Evolutionary conservation across 2,797 vertebrate genomes (phyloP).

Genomic region (Philypnodon macrostomus): DNA sequence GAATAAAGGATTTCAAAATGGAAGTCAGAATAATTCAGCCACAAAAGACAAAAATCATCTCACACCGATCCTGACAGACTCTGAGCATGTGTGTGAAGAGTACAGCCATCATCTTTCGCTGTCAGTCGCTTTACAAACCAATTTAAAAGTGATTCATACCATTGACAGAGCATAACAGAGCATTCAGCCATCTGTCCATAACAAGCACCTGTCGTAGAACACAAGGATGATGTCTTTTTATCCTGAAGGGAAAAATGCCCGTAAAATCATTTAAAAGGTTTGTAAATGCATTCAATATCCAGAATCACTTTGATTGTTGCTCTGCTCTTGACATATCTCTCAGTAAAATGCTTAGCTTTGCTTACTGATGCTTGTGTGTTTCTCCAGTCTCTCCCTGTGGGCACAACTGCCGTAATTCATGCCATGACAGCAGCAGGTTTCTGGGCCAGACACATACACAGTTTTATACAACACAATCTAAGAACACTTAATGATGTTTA

Average conservation of each 20-base stretch:
- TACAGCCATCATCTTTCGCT: slow-evolving; percentile 1
- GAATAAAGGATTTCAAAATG: too few relatives aligned
- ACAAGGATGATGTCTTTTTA: neutral
- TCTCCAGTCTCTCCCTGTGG: too few relatives aligned
- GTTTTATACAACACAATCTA: too few relatives aligned
- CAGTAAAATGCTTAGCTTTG: too few relatives aligned
- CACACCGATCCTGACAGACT: slow-evolving; percentile 3
- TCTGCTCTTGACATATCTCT: too few relatives aligned
- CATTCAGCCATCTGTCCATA: slow-evolving; percentile 27
- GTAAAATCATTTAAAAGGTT: neutral
- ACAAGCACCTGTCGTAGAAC: slow-evolving; percentile 10
- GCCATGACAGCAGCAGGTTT: too few relatives aligned
- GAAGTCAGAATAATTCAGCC: neutral
- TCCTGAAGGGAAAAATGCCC: neutral
- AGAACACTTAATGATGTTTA: too few relatives aligned
- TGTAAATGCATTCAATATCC: neutral
- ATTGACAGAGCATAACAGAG: slow-evolving; percentile 3
- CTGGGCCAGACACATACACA: too few relatives aligned
- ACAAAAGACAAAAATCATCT: neutral
- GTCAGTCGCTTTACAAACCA: slow-evolving; percentile 6
- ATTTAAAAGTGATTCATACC: slow-evolving; percentile 8
- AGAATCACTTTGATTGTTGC: neutral
- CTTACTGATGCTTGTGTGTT: too few relatives aligned
- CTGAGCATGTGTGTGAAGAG: neutral
- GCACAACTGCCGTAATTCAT: too few relatives aligned